phyloP scores from a whole-genome alignment of 2,888 invertebrate genomes.

The Lepidocyrtinus sp. region DNA sequence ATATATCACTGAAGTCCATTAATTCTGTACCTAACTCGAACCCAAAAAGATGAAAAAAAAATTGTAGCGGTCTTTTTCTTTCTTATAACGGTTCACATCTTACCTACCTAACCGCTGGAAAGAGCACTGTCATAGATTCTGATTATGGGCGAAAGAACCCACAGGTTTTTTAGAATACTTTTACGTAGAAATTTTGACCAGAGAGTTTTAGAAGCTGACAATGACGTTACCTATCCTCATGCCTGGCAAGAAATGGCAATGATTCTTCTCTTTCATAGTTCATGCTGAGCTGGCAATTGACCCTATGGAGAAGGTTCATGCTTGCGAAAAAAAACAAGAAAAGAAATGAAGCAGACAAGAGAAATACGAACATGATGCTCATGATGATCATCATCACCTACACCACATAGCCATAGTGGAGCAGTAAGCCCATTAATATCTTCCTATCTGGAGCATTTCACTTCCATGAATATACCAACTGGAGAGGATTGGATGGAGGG shows the following conservation, averaged over 20 bases:
- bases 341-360: not conserved
- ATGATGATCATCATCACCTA: not conserved
- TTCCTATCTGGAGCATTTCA: not conserved
- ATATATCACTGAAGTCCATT: constrained; percentile 17
- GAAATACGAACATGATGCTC: not conserved
- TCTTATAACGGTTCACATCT: not conserved
- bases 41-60: not conserved
- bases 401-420: not conserved
- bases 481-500: not conserved
- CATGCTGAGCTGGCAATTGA: constrained; percentile 35
- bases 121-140: not conserved
- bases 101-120: constrained; percentile 18
- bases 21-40: not conserved
- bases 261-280: too few species aligned
- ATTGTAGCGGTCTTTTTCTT: not conserved
- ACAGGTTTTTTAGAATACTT: too few species aligned
- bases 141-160: constrained; percentile 16
- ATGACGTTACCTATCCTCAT: too few species aligned
- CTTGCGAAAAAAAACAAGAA: not conserved
- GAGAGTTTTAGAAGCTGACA: too few species aligned
- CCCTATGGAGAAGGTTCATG: too few species aligned
- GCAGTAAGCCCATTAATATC: not conserved
- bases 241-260: too few species aligned
- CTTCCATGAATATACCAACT: constrained; percentile 12
- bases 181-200: too few species aligned